Evolutionary conservation across 2,888 invertebrate genomes (phyloP).

Genomic region (Chloroclysta siterata): DNA sequence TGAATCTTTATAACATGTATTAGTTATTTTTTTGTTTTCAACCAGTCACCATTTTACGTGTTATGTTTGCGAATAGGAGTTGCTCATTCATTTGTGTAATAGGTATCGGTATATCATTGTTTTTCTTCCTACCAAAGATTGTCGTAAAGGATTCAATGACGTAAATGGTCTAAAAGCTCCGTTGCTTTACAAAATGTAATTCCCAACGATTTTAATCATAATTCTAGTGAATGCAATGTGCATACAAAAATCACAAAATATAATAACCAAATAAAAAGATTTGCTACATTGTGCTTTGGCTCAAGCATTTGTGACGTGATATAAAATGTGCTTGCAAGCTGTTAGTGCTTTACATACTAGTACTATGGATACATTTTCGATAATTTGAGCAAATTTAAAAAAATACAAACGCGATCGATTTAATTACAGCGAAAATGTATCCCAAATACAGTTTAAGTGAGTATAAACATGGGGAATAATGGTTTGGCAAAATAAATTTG

Average conservation of each 20-base stretch:
- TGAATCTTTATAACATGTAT: not conserved
- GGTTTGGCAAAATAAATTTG: slow-evolving; percentile 57
- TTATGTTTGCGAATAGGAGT: too few relatives aligned
- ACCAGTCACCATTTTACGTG: slow-evolving; percentile 70
- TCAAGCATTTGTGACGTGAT: slow-evolving; percentile 62
- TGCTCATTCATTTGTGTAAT: not conserved
- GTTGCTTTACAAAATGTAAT: not conserved
- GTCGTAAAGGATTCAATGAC: not conserved
- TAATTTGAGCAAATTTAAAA: not conserved
- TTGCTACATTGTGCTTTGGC: slow-evolving; percentile 58
- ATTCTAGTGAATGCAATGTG: not conserved
- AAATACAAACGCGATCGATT: not conserved
- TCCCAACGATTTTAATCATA: not conserved
- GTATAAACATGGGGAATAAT: slow-evolving; percentile 40
- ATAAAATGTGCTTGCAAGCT: slow-evolving; percentile 70
- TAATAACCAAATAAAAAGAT: slow-evolving; percentile 15
- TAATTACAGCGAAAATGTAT: slow-evolving; percentile 52
- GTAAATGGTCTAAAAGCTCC: not conserved
- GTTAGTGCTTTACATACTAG: slow-evolving; percentile 70
- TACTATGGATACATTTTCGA: slow-evolving; percentile 63
- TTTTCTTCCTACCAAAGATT: not conserved
- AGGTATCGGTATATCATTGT: not conserved
- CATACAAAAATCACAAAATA: not conserved
- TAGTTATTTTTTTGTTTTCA: slow-evolving; percentile 38
- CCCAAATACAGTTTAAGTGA: slow-evolving; percentile 41